Evolutionary conservation across 2,113 vertebrate genomes (phyloP).

Genomic region (Desmodus rotundus): DNA sequence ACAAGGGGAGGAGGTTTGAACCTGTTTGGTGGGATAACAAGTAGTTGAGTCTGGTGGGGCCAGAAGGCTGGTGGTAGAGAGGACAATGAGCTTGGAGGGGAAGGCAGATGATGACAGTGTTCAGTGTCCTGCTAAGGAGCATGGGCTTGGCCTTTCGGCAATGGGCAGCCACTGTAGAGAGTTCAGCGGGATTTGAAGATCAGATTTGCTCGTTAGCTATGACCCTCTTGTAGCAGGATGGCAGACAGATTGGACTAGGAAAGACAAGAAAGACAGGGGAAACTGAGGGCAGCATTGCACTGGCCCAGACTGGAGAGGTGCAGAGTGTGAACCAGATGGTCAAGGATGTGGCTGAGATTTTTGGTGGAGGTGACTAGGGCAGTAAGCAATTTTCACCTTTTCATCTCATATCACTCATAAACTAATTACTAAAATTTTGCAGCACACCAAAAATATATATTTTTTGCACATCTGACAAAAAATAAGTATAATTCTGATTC

Average conservation of each 20-base stretch:
- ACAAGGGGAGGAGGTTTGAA: not conserved
- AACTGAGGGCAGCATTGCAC: not conserved
- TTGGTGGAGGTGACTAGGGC: not conserved
- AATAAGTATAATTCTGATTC: not conserved
- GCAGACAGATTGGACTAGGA: not conserved
- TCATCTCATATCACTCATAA: not conserved
- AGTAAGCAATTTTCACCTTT: not conserved
- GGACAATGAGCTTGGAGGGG: not conserved
- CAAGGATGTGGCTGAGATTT: not conserved
- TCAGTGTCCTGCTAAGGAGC: not conserved
- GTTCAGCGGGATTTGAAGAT: not conserved
- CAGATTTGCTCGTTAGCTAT: not conserved
- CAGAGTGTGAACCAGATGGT: not conserved
- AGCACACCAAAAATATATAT: not conserved
- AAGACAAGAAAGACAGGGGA: not conserved
- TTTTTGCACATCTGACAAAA: not conserved
- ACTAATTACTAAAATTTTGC: not conserved
- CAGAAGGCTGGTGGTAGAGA: not conserved
- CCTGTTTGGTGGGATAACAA: not conserved
- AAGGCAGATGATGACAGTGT: not conserved
- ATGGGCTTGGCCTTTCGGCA: not conserved
- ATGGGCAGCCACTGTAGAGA: not conserved
- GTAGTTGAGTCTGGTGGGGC: not conserved
- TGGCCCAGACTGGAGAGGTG: not conserved
- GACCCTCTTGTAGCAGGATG: not conserved